Evolutionary conservation across 2,888 invertebrate genomes (phyloP).

Genomic region (Julus scandinavius): DNA sequence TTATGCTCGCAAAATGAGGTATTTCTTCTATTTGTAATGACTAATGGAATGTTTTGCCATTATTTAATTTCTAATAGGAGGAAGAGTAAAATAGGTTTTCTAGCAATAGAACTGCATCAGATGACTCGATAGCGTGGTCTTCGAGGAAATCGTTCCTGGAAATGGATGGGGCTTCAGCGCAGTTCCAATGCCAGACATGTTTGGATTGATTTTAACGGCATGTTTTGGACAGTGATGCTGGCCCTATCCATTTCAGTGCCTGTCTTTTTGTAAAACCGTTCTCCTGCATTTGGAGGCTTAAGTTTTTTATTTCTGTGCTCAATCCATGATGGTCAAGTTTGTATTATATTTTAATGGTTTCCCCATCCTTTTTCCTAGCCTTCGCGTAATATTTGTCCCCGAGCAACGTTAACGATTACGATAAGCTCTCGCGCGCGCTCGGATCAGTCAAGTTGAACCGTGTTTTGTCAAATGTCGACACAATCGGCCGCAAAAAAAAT

Average conservation of each 20-base stretch:
- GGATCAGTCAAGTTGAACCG: not conserved
- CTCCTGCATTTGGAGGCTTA: not conserved
- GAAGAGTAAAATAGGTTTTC: conserved; percentile 1
- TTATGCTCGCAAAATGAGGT: no score
- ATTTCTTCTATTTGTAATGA: not conserved
- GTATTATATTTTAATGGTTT: not conserved
- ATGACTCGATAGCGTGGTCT: not conserved
- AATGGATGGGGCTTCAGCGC: conserved; percentile 21
- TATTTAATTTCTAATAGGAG: not conserved
- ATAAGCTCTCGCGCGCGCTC: not conserved
- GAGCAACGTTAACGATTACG: not conserved
- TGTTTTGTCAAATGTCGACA: not conserved
- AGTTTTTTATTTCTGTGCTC: conserved; percentile 27
- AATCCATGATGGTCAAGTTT: not conserved
- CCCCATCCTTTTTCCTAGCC: not conserved
- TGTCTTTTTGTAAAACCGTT: conserved; percentile 10
- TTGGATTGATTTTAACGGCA: not conserved
- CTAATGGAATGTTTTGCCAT: not conserved
- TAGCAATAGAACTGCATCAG: not conserved
- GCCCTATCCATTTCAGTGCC: conserved; percentile 33
- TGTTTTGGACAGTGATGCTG: not conserved
- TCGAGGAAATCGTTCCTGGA: conserved; percentile 20
- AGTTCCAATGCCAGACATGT: not conserved
- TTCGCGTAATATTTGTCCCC: not conserved
- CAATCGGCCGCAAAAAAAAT: not conserved